Base-by-base conservation (phyloP, 2,888 invertebrate genomes). In the Agrenia bidenticulata region DNA sequence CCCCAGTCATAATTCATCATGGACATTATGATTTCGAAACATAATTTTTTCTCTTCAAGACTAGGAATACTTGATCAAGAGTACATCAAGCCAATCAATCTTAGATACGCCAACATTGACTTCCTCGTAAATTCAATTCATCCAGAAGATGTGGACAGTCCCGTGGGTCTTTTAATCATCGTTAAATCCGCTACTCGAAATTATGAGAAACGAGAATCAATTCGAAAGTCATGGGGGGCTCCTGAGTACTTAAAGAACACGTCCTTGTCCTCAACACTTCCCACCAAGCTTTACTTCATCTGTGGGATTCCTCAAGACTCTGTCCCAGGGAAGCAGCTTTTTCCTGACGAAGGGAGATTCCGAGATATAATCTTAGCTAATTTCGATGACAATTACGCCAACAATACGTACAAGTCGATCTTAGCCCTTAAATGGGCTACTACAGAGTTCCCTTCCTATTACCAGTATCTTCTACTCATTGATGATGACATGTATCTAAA, bases 341-440 rank as follows among this genome's bases (percentile, higher is more conserved):
- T 64, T 15, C 27, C 32, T 1, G 39, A 58, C 5, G 64, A 64
- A 49, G 27, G 15, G 23, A 23, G 56, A 0, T 83, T 86, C 76
- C 82, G 82, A 0, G 92, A 92, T 77, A 82, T 92, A 58, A 84
- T 92, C 19, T 89, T 90, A 77, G 92, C 91, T 0, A 86, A 83
- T 64, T 92, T 91, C 77, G 73, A 83, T 45, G 92, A 92, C 80
- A 84, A 87, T 0, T 92, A 92, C 77, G 83, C 87, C 58, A 92
- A 92, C 79, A 85, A 92, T 81, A 92, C 92, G 0, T 88, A 91
- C 77, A 92, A 92, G 78, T 90, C 92, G 79, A 87, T 89, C 5
- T 90, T 90, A 85, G 88, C 87, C 0, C 81, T 92, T 53, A 90
- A 90, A 78, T 92, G 91, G 88, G 85, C 87, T 23, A 81, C 84